Conservation (phyloP, 2,797 vertebrate species). For the Sebastes wilsoni region DNA sequence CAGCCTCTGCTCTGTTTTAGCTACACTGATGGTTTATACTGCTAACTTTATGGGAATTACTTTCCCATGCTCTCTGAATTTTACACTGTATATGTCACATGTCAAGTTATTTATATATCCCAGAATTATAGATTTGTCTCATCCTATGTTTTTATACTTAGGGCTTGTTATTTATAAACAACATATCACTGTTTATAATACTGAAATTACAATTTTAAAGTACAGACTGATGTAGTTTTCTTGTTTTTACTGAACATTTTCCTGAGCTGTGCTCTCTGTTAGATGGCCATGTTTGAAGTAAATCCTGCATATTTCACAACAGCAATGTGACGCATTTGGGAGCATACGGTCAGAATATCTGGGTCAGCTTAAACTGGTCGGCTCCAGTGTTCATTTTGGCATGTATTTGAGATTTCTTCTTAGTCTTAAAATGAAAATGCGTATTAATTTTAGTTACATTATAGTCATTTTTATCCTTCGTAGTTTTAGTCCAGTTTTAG, state of each 20-base stretch:
- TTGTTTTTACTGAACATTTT: background rate
- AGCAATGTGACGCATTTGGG: background rate
- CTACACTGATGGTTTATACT: background rate
- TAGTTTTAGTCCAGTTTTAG: too few species aligned
- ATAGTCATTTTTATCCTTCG: too few species aligned
- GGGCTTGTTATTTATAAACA: background rate
- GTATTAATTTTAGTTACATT: too few species aligned
- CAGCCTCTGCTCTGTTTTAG: background rate
- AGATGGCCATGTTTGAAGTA: background rate
- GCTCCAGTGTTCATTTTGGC: too few species aligned
- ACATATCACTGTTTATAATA: background rate
- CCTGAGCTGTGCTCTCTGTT: background rate
- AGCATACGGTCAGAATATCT: background rate
- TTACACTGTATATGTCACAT: background rate
- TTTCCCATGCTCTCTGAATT: background rate
- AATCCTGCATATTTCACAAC: background rate
- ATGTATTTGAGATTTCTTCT: too few species aligned
- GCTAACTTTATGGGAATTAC: too few species aligned
- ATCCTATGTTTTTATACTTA: background rate
- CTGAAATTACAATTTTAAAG: background rate
- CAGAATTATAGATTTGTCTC: background rate
- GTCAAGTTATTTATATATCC: background rate
- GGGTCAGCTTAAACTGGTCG: background rate
- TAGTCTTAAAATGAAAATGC: too few species aligned
- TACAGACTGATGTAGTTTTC: background rate